Evolutionary conservation across 2,797 vertebrate species (phyloP), one percentile per base, ranked within the genome.

Genomic region (Phoeniculus purpureus): DNA sequence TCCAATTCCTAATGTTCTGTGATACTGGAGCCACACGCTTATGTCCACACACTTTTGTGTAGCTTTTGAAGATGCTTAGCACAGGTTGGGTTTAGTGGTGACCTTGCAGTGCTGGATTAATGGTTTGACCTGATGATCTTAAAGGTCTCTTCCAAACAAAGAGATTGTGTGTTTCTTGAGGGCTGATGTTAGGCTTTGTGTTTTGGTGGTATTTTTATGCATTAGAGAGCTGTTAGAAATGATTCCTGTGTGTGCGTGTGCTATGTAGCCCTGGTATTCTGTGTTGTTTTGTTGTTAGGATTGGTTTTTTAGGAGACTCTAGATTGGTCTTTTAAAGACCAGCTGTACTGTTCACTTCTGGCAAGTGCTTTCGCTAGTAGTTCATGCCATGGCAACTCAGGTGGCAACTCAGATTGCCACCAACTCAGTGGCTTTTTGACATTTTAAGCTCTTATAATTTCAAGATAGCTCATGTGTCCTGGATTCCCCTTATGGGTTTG

Each of bases 181-280:
- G 27, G 19, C 27, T 79, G 31, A 34, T 58, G 20, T 29, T 55
- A 52, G 51, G 9, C 21, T 74, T 80, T 76, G 15, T 32, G 22
- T 7, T 71, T 54, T 32, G 0, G 13, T 32, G 0, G 13, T 0
- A 0, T 47, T 2, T 12, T 56, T 80, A 20, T 45, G 11, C 11
- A 4, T 80, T 61, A 56, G 45, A 77, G 84, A 68, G 29, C 15
- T 82, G 21, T 27, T 78, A 52, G 40, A 60, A 92, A 54, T 21
- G 2, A n/a, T n/a, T n/a, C n/a, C n/a, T 37, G 37, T 37, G 37
- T 37, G 37, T 37, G 37, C 12, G 37, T 52, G 31, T 58, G 58
- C 47, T 64, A 6, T 23, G 16, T 34, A 59, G 48, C 10, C 20
- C 26, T 60, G 37, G 5, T 3, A 3, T 65, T 59, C 12, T 1